Evolutionary conservation across 2,888 invertebrate species (phyloP).

Genomic region (Yponomeuta sedellus): DNA sequence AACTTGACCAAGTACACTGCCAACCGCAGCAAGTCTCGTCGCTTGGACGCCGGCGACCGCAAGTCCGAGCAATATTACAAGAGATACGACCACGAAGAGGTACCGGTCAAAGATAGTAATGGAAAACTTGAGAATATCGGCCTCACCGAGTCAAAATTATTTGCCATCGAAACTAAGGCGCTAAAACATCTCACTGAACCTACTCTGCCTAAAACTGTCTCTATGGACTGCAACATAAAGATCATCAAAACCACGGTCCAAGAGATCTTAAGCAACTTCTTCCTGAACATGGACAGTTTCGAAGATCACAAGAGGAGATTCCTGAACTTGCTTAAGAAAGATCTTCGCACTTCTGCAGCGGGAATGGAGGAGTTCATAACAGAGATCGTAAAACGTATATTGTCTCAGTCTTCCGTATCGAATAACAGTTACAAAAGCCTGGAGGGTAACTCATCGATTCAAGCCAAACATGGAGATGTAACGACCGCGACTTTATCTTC

Average conservation of each 20-base stretch:
- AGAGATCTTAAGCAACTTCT: constrained; percentile 58
- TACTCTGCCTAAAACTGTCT: constrained; percentile 40
- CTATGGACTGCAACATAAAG: constrained; percentile 55
- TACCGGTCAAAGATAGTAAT: constrained; percentile 47
- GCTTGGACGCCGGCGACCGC: neutral
- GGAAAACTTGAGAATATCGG: constrained; percentile 28
- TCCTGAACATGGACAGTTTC: constrained; percentile 50
- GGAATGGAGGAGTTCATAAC: constrained; percentile 61
- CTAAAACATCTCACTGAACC: constrained; percentile 47
- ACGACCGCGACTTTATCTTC: neutral
- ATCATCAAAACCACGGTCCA: constrained; percentile 56
- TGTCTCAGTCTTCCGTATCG: constrained; percentile 35
- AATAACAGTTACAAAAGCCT: constrained; percentile 27
- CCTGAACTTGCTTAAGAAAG: constrained; percentile 50
- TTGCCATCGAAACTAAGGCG: constrained; percentile 47
- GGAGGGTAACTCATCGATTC: neutral
- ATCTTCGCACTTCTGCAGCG: constrained; percentile 39
- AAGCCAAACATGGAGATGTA: too few relatives aligned
- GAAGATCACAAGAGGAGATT: constrained; percentile 55
- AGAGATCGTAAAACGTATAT: constrained; percentile 58
- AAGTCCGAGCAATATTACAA: constrained; percentile 45
- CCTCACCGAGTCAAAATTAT: constrained; percentile 48
- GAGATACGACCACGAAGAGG: constrained; percentile 49
- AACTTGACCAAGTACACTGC: neutral
- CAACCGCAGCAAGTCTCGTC: neutral